These are phyloP conservation scores for Botrylloides violaceus DNA, from an alignment of 23 tunicate genomes.

Conservation along the genomic window DNA sequence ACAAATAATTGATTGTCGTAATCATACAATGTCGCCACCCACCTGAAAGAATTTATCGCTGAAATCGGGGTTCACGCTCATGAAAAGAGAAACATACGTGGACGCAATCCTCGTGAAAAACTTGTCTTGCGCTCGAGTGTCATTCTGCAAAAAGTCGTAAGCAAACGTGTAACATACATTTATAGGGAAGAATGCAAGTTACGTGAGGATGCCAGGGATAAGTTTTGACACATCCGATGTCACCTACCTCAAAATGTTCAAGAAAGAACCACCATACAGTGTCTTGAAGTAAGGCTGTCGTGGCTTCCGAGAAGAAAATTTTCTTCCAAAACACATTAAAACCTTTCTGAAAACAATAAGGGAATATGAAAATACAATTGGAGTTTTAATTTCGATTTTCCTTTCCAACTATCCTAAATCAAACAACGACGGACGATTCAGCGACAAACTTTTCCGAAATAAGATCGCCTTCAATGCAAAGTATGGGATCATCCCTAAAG, in stretches of 20 bases:
- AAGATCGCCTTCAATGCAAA: not conserved
- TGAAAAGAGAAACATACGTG: constrained; percentile 60
- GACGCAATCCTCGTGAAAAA: constrained; percentile 74
- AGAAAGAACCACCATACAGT: constrained; percentile 85
- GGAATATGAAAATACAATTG: no score
- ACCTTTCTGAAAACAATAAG: constrained; percentile 82
- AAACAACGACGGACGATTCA: not conserved
- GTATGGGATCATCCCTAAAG: not conserved
- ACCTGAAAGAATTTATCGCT: constrained; percentile 75
- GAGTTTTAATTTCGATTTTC: not conserved
- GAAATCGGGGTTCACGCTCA: constrained; percentile 70
- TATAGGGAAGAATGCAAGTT: no score
- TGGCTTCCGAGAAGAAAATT: constrained; percentile 70
- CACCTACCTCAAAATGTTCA: constrained; percentile 65
- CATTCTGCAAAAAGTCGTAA: constrained; percentile 19
- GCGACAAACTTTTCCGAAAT: no score
- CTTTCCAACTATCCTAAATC: not conserved
- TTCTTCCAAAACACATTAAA: constrained; percentile 62
- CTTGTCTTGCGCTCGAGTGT: constrained; percentile 66
- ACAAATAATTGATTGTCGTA: no score
- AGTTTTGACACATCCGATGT: no score
- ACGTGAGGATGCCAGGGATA: no score
- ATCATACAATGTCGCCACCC: constrained; percentile 6
- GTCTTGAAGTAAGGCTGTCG: constrained; percentile 64
- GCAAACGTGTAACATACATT: no score